Evolutionary conservation across 2,888 invertebrate species (phyloP).

Genomic region (Caenorhabditis zanzibari): DNA sequence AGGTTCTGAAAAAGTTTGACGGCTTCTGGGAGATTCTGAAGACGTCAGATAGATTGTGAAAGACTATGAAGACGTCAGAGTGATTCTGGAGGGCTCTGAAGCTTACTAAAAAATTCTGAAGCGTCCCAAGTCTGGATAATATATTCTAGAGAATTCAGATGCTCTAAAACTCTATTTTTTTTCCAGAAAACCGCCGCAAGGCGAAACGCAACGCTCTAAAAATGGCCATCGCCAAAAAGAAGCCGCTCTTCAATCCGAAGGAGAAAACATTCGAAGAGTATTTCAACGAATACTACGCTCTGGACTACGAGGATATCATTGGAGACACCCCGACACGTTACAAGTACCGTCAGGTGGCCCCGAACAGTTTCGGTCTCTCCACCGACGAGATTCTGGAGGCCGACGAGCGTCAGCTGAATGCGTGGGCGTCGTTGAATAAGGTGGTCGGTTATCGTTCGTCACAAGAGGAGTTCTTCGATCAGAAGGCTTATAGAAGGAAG

Average conservation of each 20-base stretch:
- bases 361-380: conserved; percentile 94
- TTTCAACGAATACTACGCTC: conserved; percentile 94
- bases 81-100: too few species aligned
- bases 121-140: too few species aligned
- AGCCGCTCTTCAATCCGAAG: conserved; percentile 91
- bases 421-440: conserved; percentile 95
- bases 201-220: conserved; percentile 87
- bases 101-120: background rate
- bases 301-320: conserved; percentile 96
- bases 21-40: too few species aligned
- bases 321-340: conserved; percentile 89
- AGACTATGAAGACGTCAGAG: too few species aligned
- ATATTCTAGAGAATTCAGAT: too few species aligned
- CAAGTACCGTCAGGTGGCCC: conserved; percentile 91
- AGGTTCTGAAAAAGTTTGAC: too few species aligned
- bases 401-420: conserved; percentile 94
- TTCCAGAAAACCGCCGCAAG: conserved; percentile 73
- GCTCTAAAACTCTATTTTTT: background rate
- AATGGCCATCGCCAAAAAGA: conserved; percentile 88
- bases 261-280: conserved; percentile 91
- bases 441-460: conserved; percentile 85
- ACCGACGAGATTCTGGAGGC: conserved; percentile 95
- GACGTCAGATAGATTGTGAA: too few species aligned
- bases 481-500: conserved; percentile 89
- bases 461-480: conserved; percentile 90